phyloP scores from a whole-genome alignment of 30 jellyfish, hydroid and myxozoan genomes.

The Mastigias papua region DNA sequence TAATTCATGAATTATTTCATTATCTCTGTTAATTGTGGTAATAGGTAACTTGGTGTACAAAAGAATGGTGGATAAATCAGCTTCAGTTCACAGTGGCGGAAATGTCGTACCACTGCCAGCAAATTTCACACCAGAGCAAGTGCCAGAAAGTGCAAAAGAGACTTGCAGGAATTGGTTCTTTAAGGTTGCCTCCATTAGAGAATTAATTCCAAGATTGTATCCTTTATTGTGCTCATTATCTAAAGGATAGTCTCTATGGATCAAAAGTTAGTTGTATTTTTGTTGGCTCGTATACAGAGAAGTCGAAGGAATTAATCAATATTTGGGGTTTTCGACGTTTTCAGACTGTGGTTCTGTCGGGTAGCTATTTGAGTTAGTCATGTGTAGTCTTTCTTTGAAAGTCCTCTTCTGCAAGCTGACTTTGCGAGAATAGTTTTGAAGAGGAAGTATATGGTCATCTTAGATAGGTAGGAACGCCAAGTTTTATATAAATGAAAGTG shows the following conservation, averaged over 20 bases:
- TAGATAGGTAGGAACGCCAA: too few species aligned
- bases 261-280: not conserved
- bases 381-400: too few species aligned
- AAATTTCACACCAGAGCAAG: slow-evolving; percentile 97
- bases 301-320: too few species aligned
- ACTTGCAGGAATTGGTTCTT: slow-evolving; percentile 99
- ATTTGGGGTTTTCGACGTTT: too few species aligned
- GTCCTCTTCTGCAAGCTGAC: too few species aligned
- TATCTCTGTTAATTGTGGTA: too few species aligned
- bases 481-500: too few species aligned
- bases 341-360: too few species aligned
- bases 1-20: too few species aligned
- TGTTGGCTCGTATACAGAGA: not conserved
- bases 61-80: slow-evolving; percentile 82
- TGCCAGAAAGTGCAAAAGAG: slow-evolving; percentile 99
- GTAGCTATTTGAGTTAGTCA: too few species aligned
- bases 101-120: slow-evolving; percentile 80
- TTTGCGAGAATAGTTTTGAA: too few species aligned
- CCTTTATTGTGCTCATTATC: slow-evolving; percentile 33
- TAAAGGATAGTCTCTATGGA: not conserved
- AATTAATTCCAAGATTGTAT: slow-evolving; percentile 96
- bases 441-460: too few species aligned
- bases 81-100: slow-evolving; percentile 63
- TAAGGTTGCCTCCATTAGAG: slow-evolving; percentile 98
- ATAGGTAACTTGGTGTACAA: slow-evolving; percentile 91